Conservation (phyloP, 2,888 invertebrate species). For the Scaptomyza tumidula region DNA sequence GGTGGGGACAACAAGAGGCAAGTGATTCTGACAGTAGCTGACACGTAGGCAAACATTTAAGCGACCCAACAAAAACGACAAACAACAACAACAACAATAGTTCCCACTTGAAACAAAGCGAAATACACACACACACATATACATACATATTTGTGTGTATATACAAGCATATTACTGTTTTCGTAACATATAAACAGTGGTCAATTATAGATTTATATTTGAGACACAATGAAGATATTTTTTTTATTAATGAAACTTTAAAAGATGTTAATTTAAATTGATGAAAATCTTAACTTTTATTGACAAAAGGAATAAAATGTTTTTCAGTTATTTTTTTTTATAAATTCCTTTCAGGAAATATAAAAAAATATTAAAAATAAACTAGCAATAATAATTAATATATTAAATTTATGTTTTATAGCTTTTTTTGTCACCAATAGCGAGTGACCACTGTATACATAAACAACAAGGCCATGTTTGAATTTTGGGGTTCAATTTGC, state of each 20-base stretch:
- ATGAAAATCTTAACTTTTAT: no score
- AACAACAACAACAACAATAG: slow-evolving; percentile 47
- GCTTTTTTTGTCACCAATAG: background rate
- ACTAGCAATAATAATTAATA: no score
- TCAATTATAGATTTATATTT: background rate
- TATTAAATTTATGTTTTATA: no score
- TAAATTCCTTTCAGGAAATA: no score
- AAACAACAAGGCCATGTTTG: slow-evolving; percentile 12
- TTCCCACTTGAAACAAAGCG: slow-evolving; percentile 52
- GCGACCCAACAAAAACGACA: slow-evolving; percentile 43
- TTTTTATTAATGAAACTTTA: no score
- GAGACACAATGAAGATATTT: background rate
- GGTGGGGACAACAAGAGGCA: slow-evolving; percentile 18
- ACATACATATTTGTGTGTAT: slow-evolving; percentile 6
- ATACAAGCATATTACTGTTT: background rate
- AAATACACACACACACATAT: slow-evolving; percentile 17
- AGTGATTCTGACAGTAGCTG: slow-evolving; percentile 68
- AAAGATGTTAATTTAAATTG: no score
- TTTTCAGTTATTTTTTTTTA: no score
- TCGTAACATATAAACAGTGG: slow-evolving; percentile 4
- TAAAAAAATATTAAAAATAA: no score
- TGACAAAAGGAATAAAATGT: no score
- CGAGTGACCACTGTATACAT: background rate
- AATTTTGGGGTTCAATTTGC: slow-evolving; percentile 60
- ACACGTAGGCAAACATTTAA: slow-evolving; percentile 77